A percentile compares a stretch with the other conserved stretches of the same genome.
Evolutionary conservation across 2,888 invertebrate species (phyloP).

Genomic region (Girardia tigrina): DNA sequence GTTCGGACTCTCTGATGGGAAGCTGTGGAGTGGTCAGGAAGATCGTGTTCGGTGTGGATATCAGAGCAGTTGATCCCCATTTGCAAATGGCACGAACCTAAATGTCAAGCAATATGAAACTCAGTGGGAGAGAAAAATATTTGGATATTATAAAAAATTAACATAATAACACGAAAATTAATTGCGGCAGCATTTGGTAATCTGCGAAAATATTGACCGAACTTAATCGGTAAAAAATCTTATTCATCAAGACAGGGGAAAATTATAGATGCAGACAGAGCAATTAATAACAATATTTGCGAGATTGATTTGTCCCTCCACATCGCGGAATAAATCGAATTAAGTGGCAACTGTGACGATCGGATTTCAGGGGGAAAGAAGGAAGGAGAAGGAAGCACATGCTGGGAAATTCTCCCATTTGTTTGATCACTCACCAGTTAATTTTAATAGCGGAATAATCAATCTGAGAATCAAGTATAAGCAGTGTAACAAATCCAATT

Average conservation of each 20-base stretch:
- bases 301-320: conserved; percentile 13
- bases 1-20: background rate
- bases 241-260: background rate
- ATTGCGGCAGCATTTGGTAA: background rate
- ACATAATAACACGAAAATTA: background rate
- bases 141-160: background rate
- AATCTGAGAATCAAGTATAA: background rate
- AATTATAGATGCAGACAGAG: conserved; percentile 8
- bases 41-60: conserved; percentile 31
- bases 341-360: background rate
- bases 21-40: conserved; percentile 30
- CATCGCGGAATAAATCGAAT: conserved; percentile 14
- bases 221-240: background rate
- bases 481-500: background rate
- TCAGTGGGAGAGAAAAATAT: conserved; percentile 10
- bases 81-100: conserved; percentile 25
- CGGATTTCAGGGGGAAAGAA: background rate
- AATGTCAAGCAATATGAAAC: conserved; percentile 15
- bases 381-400: background rate
- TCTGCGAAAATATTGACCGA: background rate
- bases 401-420: background rate
- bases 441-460: background rate
- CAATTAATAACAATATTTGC: conserved; percentile 3
- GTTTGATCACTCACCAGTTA: background rate
- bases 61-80: conserved; percentile 26